These are phyloP conservation scores for Myotis pilosus DNA, from an alignment of 2,797 vertebrate genomes.

Conservation along the genomic window DNA sequence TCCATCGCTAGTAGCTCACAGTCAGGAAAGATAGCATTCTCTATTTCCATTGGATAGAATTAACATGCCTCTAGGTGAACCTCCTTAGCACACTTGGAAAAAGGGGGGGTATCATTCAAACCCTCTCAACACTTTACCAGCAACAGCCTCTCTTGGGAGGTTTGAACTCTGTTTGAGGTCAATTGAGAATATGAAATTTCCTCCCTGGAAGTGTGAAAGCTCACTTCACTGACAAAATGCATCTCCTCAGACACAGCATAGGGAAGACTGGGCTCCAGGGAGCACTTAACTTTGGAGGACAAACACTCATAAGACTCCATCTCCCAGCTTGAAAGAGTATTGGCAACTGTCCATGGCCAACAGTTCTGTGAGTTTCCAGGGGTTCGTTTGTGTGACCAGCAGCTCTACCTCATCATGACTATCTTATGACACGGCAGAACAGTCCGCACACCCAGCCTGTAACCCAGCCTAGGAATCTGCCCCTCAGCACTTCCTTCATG, in stretches of 20 bases:
- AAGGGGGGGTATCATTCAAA: slow-evolving; percentile 6
- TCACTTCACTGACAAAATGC: slow-evolving; percentile 34
- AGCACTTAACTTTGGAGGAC: slow-evolving; percentile 19
- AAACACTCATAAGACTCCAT: background rate
- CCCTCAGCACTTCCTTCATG: background rate
- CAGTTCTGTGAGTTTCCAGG: background rate
- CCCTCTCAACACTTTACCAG: slow-evolving; percentile 42
- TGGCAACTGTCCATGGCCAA: background rate
- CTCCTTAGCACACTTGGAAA: slow-evolving; percentile 12
- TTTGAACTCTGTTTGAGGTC: slow-evolving; percentile 51
- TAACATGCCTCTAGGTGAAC: background rate
- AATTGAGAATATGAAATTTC: slow-evolving; percentile 50
- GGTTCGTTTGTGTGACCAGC: background rate
- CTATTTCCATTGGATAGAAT: background rate
- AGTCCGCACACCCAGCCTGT: background rate
- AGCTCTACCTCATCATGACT: background rate
- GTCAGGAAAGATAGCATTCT: background rate
- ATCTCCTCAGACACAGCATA: background rate
- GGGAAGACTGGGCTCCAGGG: slow-evolving; percentile 36
- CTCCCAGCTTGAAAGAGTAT: background rate
- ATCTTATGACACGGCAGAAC: background rate
- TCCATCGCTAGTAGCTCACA: background rate
- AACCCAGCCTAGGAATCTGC: background rate
- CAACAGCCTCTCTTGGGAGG: slow-evolving; percentile 51
- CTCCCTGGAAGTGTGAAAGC: slow-evolving; percentile 54